Evolutionary conservation across 2,888 invertebrate genomes (phyloP), one percentile per base, ranked within the genome.

Genomic region (Gonocerus acuteangulatus): DNA sequence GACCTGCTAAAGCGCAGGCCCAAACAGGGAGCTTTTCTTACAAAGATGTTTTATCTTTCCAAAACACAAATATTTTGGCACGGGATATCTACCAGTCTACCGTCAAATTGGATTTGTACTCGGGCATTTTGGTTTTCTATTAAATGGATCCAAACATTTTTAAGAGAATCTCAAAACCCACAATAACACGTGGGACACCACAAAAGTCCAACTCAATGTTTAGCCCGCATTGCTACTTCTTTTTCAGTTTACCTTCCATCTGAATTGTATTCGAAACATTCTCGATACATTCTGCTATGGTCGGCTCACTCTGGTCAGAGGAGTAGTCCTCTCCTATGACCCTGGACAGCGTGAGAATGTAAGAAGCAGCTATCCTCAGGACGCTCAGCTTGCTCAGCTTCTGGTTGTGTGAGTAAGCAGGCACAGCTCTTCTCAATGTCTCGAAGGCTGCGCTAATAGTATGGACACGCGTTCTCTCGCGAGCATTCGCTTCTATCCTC

Each of bases 391-490:
- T 95, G 1, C 93, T 93, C 21, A 95, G 80, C 75, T 95, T 94
- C 75, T 94, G 94, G 72, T 91, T 89, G 73, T 92, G 87, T 44
- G 93, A 92, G 73, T 93, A 95, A 0, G 94, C 84, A 2, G 95
- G 95, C 45, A 95, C 87, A 1, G 92, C 80, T 63, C 80, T 78
- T 47, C 95, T 79, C 9, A 95, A 77, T 1, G 89, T 91, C 68
- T 95, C 95, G 73, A 95, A 95, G 0, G 95, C 95, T 0, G 94
- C 94, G 71, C 93, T 93, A 67, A 95, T 95, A 1, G 95, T 95
- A 74, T 95, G 95, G 0, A 95, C 95, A 56, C 95, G 79, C 4
- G 94, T 92, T 62, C 95, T 77, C 73, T 95, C 95, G 3, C 95
- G 79, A 0, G 95, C 95, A 72, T 95, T 95, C 0, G 95, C 95